These are phyloP conservation scores for Rhagoletis zephyria DNA, from an alignment of 1,140 invertebrate species.

Conservation along the genomic window DNA sequence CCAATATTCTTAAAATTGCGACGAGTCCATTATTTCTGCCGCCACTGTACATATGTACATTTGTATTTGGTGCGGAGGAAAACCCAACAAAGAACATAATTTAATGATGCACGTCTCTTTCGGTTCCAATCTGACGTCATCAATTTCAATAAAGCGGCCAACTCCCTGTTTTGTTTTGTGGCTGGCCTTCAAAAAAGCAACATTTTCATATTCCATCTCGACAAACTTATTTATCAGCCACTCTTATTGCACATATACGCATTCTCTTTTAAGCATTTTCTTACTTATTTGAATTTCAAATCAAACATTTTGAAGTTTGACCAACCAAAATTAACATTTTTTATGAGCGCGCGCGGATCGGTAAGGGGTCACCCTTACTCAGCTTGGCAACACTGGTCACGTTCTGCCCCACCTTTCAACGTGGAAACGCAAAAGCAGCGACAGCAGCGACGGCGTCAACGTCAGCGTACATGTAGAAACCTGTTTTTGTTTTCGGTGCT, in stretches of 20 bases:
- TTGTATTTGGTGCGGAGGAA: too few species aligned
- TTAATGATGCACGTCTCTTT: too few species aligned
- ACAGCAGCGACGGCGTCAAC: neutral
- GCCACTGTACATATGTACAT: too few species aligned
- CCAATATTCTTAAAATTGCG: too few species aligned
- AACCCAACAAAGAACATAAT: too few species aligned
- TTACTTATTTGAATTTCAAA: slow-evolving; percentile 15
- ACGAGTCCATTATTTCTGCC: too few species aligned
- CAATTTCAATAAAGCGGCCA: neutral
- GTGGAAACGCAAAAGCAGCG: neutral
- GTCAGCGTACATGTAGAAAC: slow-evolving; percentile 19
- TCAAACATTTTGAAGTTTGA: slow-evolving; percentile 28
- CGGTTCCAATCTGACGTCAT: slow-evolving; percentile 17
- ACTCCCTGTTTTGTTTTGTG: neutral
- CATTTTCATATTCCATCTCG: neutral
- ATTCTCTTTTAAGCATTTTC: neutral
- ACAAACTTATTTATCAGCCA: neutral
- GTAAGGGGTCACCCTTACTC: too few species aligned
- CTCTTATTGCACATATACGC: neutral
- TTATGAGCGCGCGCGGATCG: neutral
- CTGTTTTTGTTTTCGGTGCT: slow-evolving; percentile 46
- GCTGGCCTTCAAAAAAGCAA: neutral
- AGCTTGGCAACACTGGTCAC: slow-evolving; percentile 5
- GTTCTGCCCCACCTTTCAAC: slow-evolving; percentile 40
- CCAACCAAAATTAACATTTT: slow-evolving; percentile 23